phyloP scores from a whole-genome alignment of 2,113 vertebrate species.

The Nymphicus hollandicus region DNA sequence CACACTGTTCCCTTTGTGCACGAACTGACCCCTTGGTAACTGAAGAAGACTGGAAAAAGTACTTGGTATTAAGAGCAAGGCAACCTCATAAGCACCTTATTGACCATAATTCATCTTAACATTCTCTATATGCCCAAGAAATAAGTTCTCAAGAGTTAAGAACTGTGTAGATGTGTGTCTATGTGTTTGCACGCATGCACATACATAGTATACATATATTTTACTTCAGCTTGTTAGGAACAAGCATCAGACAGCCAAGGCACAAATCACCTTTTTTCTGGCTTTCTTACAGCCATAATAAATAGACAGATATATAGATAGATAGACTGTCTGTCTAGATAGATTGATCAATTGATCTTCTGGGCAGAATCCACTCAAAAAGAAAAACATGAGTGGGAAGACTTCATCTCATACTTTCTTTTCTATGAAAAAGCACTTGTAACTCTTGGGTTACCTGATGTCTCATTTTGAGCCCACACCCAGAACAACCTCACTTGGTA shows the following conservation, averaged over 20 bases:
- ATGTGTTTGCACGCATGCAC: too few relatives aligned
- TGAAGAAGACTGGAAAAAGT: not conserved
- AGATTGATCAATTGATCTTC: not conserved
- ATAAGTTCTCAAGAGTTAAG: not conserved
- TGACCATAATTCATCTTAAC: not conserved
- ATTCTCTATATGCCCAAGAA: not conserved
- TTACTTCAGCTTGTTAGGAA: not conserved
- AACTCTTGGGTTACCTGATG: not conserved
- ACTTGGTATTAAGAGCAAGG: not conserved
- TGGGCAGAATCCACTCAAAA: not conserved
- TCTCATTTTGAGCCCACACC: not conserved
- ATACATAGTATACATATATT: not conserved
- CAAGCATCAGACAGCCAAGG: not conserved
- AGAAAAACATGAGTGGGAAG: not conserved
- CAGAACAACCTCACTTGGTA: not conserved
- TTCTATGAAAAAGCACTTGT: not conserved
- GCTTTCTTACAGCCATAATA: not conserved
- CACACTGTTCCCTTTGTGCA: not conserved
- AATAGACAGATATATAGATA: not conserved
- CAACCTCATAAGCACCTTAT: not conserved
- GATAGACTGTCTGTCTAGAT: not conserved
- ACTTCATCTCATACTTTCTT: not conserved
- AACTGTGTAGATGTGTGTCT: too few relatives aligned
- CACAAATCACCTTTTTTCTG: not conserved
- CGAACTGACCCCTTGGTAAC: not conserved